Evolutionary conservation across 2,888 invertebrate genomes (phyloP).

Genomic region (Pyrrhosoma nymphula): DNA sequence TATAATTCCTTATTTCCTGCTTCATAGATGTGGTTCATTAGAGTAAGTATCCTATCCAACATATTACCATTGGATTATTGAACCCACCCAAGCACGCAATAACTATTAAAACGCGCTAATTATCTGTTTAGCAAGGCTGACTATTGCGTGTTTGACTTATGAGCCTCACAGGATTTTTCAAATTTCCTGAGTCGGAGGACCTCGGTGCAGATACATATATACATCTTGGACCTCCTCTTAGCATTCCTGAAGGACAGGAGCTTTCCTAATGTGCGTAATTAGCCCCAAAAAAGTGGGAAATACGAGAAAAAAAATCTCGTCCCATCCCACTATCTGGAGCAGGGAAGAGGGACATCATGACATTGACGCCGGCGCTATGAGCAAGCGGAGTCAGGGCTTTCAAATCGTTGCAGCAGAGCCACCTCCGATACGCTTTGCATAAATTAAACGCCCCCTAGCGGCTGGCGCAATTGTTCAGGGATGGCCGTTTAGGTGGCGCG

Average conservation of each 20-base stretch:
- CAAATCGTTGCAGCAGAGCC: neutral
- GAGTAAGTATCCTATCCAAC: no score
- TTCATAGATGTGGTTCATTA: no score
- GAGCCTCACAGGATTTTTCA: no score
- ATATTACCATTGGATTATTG: no score
- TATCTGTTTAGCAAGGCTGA: no score
- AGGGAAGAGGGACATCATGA: neutral
- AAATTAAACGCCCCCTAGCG: neutral
- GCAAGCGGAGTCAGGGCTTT: neutral
- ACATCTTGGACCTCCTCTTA: no score
- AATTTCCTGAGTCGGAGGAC: no score
- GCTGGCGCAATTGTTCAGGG: neutral
- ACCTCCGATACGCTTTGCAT: neutral
- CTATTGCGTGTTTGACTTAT: no score
- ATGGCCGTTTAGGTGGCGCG: neutral
- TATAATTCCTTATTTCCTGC: no score
- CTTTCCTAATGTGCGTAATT: neutral
- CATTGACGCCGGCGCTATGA: neutral
- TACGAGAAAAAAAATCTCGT: neutral
- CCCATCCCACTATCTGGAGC: neutral
- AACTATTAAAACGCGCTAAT: no score
- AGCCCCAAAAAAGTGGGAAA: neutral
- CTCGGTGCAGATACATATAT: no score
- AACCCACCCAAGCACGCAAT: no score
- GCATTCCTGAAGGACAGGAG: neutral